Conservation (phyloP, 1,140 invertebrate genomes). For the Dolichoris vasculosae region DNA sequence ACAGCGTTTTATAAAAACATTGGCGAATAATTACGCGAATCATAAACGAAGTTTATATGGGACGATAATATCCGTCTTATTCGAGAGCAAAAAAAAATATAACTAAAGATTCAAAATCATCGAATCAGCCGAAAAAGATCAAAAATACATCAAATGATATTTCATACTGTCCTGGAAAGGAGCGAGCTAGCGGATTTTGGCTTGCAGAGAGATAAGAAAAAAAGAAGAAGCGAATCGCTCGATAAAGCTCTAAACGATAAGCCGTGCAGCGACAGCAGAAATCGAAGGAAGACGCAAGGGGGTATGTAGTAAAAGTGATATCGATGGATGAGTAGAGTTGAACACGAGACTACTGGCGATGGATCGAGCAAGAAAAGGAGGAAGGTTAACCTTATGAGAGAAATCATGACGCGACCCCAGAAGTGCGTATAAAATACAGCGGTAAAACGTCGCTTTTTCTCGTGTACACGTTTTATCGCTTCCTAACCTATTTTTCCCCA, state of each 20-base stretch:
- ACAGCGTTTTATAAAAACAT: too few species aligned
- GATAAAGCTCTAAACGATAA: constrained; percentile 45
- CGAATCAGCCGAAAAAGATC: constrained; percentile 24
- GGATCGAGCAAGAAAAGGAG: not conserved
- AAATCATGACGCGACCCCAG: not conserved
- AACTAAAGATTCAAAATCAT: not conserved
- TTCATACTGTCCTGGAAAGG: not conserved
- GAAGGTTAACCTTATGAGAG: not conserved
- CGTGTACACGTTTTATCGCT: not conserved
- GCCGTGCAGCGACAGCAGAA: constrained; percentile 47
- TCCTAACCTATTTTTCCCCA: not conserved
- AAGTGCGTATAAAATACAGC: not conserved
- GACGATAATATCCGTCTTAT: too few species aligned
- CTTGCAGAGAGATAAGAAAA: constrained; percentile 25
- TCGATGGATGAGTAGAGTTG: not conserved
- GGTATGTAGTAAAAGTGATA: not conserved
- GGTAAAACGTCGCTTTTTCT: not conserved
- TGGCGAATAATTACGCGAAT: too few species aligned
- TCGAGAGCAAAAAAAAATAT: too few species aligned
- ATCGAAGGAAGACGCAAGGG: not conserved
- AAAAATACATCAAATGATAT: constrained; percentile 40
- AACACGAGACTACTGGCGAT: not conserved
- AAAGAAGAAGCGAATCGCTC: constrained; percentile 11
- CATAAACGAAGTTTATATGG: too few species aligned
- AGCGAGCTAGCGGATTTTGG: constrained; percentile 19